Percentiles rank a stretch among this genome's conserved stretches.
Evolutionary conservation across 1,140 invertebrate species (phyloP).

Genomic region (Heliconius himera): DNA sequence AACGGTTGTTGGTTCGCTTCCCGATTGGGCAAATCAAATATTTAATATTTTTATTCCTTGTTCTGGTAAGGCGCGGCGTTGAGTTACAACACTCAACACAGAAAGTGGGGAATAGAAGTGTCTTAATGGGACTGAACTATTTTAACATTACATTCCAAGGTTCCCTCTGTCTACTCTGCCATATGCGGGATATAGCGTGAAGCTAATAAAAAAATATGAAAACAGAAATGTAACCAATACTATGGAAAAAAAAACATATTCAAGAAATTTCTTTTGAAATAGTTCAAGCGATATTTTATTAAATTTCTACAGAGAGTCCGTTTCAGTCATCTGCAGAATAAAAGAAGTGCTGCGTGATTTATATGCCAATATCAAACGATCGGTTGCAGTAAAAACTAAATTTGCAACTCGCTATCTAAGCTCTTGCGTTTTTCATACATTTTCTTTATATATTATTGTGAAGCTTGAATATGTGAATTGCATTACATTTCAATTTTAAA

Average conservation of each 20-base stretch:
- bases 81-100: no score
- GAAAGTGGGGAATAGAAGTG: no score
- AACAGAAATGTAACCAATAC: background rate
- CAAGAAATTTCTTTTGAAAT: background rate
- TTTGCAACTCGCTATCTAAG: slow-evolving; percentile 12
- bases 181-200: no score
- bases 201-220: no score
- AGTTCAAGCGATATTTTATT: background rate
- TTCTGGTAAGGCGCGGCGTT: no score
- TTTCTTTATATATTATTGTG: background rate
- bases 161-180: no score
- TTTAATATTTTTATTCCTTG: no score
- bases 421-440: slow-evolving; percentile 8
- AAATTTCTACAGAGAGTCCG: slow-evolving; percentile 12
- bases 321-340: slow-evolving; percentile 14
- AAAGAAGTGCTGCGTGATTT: slow-evolving; percentile 6
- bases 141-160: no score
- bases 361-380: slow-evolving; percentile 15
- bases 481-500: background rate
- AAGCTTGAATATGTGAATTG: background rate
- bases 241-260: background rate
- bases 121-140: no score
- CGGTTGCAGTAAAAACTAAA: slow-evolving; percentile 14
- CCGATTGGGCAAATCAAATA: no score
- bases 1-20: no score